Evolutionary conservation across 2,113 vertebrate species (phyloP), one percentile per base, ranked within the genome.

Genomic region (Charadrius vociferus): DNA sequence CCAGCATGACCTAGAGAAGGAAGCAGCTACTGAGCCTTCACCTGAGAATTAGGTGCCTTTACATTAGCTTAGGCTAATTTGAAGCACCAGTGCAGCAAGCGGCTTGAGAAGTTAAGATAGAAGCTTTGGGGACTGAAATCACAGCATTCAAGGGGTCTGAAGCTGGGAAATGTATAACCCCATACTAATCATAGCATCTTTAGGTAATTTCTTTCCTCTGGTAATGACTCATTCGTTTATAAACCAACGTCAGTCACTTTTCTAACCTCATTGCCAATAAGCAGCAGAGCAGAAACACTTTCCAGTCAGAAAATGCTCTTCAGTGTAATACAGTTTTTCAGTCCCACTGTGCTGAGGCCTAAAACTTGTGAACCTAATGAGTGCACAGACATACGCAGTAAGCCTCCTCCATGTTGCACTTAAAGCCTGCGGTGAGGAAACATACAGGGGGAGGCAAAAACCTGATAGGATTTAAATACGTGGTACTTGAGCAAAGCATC

Each of bases 271-370:
- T 0, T 9, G 26, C 89, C 87, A 59, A 83, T 21, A 81, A 79
- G 58, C 71, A 94, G 45, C n/a, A 95, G 55, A 89, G 67, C 53
- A 91, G 73, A 86, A 91, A 75, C 36, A 71, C 50, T 72, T 95
- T 82, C 27, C 65, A 86, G 61, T 41, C 80, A 80, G 50, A 91
- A 91, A 79, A 65, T 59, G 37, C 41, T 93, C 67, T 90, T 90
- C 37, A 53, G 49, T 41, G 34, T 77, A 90, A 90, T 27, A 50
- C 17, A 93, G 70, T 58, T 86, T 86, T 87, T 32, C 49, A 67
- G 37, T 59, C 53, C 37, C 13, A 13, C 81, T 80, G 84, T 58
- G 86, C 89, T 77, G n/a, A 39, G 77, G 53, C 74, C 73, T 89
- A 58, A 75, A 81, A 61, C 73, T 70, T 59, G 53, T 65, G 91